Evolutionary conservation across 2,888 invertebrate genomes (phyloP), one percentile per base, ranked within the genome.

Genomic region (Masnerella sp.): DNA sequence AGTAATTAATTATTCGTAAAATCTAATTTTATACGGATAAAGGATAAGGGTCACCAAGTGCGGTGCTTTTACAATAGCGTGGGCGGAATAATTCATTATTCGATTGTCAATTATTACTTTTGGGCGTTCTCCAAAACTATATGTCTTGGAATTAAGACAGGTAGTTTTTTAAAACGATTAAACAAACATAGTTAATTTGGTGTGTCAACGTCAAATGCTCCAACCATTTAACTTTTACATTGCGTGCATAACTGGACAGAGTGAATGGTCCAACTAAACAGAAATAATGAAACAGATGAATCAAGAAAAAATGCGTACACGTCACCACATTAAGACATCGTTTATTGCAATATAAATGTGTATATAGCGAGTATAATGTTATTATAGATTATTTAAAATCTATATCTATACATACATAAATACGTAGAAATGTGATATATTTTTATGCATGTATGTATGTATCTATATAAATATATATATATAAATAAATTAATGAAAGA

Each of bases 311-410:
- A 54, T 64, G 47, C 61, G 47, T 73, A 61, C 61, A 77, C 38
- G 69, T 68, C 42, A 64, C 79, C 74, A 77, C 75, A 78, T 77
- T 73, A 72, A 77, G 56, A 82, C 79, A 82, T 78, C 79, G 81
- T 85, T 86, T 84, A 85, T 82, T 84, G 85, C 85, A 86, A 85
- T 86, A 86, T 86, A 86, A 87, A 85, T 87, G 86, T 86, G 85
- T 87, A 87, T 85, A 87, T 87, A 87, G 80, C 75, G 74, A 80
- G 72, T 80, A 79, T 77, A 77, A 78, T 77, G 79, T 79, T 82
- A 81, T 79, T 81, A 81, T 79, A 79, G 75, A 77, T 32, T 32
- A 32, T 76, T 43, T 68, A 22, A 54, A 40, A 38, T 43, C 18
- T 59, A 59, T 52, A 34, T 42, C 9, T 61, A 61, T 45, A 52